Conservation (phyloP, 2,797 vertebrate species). For the Chaenodraco wilsoni region DNA sequence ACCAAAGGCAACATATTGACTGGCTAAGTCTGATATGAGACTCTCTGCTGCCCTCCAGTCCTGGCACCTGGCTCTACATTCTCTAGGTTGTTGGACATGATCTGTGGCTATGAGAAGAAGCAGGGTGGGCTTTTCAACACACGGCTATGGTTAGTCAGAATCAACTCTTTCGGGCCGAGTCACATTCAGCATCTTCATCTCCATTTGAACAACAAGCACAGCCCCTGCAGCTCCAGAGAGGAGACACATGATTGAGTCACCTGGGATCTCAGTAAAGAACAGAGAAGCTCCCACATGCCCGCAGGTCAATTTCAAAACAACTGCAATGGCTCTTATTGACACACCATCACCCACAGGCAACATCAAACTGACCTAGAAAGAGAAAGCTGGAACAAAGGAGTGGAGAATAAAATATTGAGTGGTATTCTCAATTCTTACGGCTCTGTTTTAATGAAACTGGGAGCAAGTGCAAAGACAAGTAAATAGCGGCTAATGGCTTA, state of each 20-base stretch:
- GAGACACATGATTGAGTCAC: slow-evolving; percentile 62
- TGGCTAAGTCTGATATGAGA: not conserved
- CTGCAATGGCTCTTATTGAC: slow-evolving; percentile 62
- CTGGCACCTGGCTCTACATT: slow-evolving; percentile 1
- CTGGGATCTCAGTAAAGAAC: slow-evolving; percentile 69
- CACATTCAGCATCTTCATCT: slow-evolving; percentile 25
- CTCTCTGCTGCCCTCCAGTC: not conserved
- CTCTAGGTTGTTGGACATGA: slow-evolving; percentile 10
- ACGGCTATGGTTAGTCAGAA: slow-evolving; percentile 31
- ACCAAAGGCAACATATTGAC: slow-evolving; percentile 32
- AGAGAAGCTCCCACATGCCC: slow-evolving; percentile 56
- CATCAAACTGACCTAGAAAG: slow-evolving; percentile 55
- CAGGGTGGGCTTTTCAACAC: slow-evolving; percentile 65
- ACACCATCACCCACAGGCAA: slow-evolving; percentile 52
- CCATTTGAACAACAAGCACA: slow-evolving; percentile 40
- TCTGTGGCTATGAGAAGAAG: slow-evolving; percentile 31
- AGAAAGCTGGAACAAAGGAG: slow-evolving; percentile 52
- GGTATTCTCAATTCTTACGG: slow-evolving; percentile 31
- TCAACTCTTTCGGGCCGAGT: slow-evolving; percentile 26
- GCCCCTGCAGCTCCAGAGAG: slow-evolving; percentile 44
- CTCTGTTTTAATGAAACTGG: slow-evolving; percentile 57
- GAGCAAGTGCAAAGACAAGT: slow-evolving; percentile 26
- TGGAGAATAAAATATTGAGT: slow-evolving; percentile 17
- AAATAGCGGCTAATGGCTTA: not conserved
- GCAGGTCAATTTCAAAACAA: slow-evolving; percentile 71